Base-by-base conservation (phyloP, 1,140 invertebrate species). In the Plectus sambesii region DNA sequence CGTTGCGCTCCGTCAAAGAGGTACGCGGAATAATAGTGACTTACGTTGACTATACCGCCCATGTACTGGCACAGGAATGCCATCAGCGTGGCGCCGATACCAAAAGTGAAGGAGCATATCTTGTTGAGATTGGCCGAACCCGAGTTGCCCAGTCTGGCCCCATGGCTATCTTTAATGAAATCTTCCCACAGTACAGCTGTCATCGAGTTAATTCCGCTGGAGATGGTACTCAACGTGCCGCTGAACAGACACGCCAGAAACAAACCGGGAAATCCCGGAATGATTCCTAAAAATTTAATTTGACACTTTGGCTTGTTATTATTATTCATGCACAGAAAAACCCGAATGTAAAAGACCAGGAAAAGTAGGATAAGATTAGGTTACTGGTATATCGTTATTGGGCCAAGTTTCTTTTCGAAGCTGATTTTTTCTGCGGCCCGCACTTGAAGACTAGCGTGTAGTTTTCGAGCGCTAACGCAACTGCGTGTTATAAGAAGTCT, bases 171-270 rank as follows among this genome's bases (percentile, higher is more conserved):
- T 42, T 69, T 66, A 0, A 71, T 41, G 30, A 87, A 86, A 64
- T 88, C 86, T 64, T 88, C 84, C 79, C 84, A 88, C 5, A 82
- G 82, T 1, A 88, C 84, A 0, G 85, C 86, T 0, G 85, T 80
- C 36, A 87, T 60, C 0, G 85, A 86, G 62, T 87, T 88, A 2
- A 88, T 72, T 63, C 83, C 85, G 0, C 84, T 87, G 2, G 69
- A 69, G 52, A 69, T 62, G 2, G 68, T 67, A 26, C 59, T 69
- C 5, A 71, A 56, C 19, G 71, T 68, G 3, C 69, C 69, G 49
- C 67, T 67, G 50, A 72, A 72, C 3, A 73, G 51, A 47, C 65
- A 63, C 3, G 70, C 61, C 0, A 73, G 53, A 60, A 73, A 73
- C 3, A 71, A 51, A 6, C 71, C 71, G 1, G 70, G 70, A n/a